A percentile compares a stretch with the other conserved stretches of the same genome.
phyloP scores from a whole-genome alignment of 2,888 invertebrate species.

The Augochlorella aurata region DNA sequence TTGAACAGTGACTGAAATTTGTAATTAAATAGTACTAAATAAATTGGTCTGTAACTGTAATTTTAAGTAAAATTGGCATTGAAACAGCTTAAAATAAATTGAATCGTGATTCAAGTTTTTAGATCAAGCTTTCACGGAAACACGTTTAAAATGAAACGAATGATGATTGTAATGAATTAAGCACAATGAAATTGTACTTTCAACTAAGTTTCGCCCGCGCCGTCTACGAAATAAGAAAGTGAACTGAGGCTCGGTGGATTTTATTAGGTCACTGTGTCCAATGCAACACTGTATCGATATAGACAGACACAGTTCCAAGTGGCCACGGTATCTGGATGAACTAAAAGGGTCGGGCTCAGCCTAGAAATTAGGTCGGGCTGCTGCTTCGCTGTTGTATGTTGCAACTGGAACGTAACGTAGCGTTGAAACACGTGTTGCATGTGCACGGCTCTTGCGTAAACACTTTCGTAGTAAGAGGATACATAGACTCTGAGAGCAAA shows the following conservation, averaged over 20 bases:
- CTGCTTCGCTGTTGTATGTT: slow-evolving; percentile 47
- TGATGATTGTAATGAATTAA: neutral
- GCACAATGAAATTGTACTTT: neutral
- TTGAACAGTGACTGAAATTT: no score
- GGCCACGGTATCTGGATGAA: slow-evolving; percentile 51
- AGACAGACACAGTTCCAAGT: slow-evolving; percentile 34
- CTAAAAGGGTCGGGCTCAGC: slow-evolving; percentile 62
- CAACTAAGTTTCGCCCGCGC: neutral
- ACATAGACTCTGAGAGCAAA: neutral
- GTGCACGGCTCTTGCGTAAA: slow-evolving; percentile 22
- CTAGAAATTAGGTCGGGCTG: slow-evolving; percentile 66
- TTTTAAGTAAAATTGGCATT: no score
- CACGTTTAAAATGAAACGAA: no score
- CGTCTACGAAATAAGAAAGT: neutral
- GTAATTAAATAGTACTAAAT: no score
- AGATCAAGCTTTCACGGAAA: no score
- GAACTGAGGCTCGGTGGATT: slow-evolving; percentile 7
- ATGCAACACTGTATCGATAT: slow-evolving; percentile 56
- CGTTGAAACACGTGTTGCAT: slow-evolving; percentile 48
- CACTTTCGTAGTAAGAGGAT: slow-evolving; percentile 7
- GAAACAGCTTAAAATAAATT: no score
- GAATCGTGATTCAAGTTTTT: no score
- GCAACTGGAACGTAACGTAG: slow-evolving; percentile 46
- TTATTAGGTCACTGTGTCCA: slow-evolving; percentile 55
- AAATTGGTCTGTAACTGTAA: no score